Evolutionary conservation across 1,140 invertebrate genomes (phyloP).

Genomic region (Agrypnia vestita): DNA sequence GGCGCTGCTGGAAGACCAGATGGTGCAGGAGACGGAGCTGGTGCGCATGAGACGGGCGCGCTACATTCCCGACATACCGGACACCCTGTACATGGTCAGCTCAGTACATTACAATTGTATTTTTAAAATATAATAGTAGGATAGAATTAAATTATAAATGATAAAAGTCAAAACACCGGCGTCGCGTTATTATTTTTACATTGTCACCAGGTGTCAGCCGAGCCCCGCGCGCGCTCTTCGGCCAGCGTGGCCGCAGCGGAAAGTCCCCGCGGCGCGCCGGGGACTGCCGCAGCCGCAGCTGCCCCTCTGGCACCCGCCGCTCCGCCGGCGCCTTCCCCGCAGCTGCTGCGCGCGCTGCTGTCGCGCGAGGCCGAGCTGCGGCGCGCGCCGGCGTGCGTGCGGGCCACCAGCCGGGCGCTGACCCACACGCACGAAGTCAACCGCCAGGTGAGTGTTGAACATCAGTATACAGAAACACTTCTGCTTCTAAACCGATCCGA

Average conservation of each 20-base stretch:
- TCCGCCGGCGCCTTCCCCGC: constrained; percentile 79
- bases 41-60: constrained; percentile 81
- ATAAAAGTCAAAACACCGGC: too few relatives aligned
- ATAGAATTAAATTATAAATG: too few relatives aligned
- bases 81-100: constrained; percentile 93
- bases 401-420: constrained; percentile 83
- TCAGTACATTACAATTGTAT: too few relatives aligned
- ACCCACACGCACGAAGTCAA: constrained; percentile 85
- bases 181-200: too few relatives aligned
- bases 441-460: constrained; percentile 70
- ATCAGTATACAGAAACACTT: too few relatives aligned
- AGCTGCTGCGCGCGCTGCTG: constrained; percentile 86
- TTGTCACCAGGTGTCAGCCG: constrained; percentile 51
- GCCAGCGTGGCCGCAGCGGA: constrained; percentile 46
- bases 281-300: constrained; percentile 60
- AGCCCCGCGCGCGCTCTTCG: constrained; percentile 54
- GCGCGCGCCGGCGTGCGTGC: constrained; percentile 84
- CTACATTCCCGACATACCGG: constrained; percentile 86
- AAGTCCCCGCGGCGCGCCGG: constrained; percentile 70
- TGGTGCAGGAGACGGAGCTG: constrained; percentile 85
- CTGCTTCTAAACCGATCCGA: too few relatives aligned
- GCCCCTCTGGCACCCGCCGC: constrained; percentile 63
- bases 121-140: too few relatives aligned
- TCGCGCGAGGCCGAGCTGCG: constrained; percentile 90
- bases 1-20: constrained; percentile 87